These are phyloP conservation scores for Eudyptes chrysolophus DNA, from an alignment of 2,113 vertebrate genomes.

Conservation along the genomic window DNA sequence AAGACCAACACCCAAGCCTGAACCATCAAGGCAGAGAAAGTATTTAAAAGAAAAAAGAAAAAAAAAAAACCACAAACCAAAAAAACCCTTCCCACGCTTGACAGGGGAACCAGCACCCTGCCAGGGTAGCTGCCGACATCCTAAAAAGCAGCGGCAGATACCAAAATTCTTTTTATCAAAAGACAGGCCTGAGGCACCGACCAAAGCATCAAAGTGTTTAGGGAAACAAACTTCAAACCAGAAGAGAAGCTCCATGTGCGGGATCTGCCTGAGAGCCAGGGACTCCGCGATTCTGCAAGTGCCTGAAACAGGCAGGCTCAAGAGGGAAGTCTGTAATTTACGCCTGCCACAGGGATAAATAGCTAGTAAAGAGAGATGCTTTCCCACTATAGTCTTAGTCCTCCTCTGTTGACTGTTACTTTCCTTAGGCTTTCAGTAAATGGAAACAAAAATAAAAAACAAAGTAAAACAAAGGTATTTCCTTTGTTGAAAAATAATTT, in stretches of 20 bases:
- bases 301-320: neutral
- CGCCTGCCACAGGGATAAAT: neutral
- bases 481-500: neutral
- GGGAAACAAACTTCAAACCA: neutral
- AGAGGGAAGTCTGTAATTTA: neutral
- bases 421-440: neutral
- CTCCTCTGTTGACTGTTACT: neutral
- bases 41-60: neutral
- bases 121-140: neutral
- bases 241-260: neutral
- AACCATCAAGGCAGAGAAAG: neutral
- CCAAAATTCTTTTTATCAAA: neutral
- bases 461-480: neutral
- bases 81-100: neutral
- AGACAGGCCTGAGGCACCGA: neutral
- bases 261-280: neutral
- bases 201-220: neutral
- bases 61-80: neutral
- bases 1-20: neutral
- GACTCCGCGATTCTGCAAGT: fast-evolving
- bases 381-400: neutral
- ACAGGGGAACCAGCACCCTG: neutral
- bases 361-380: neutral
- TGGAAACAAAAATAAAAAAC: neutral
- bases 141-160: neutral